These are phyloP conservation scores for Agrochola circellaris DNA, from an alignment of 2,888 invertebrate species.

Conservation along the genomic window DNA sequence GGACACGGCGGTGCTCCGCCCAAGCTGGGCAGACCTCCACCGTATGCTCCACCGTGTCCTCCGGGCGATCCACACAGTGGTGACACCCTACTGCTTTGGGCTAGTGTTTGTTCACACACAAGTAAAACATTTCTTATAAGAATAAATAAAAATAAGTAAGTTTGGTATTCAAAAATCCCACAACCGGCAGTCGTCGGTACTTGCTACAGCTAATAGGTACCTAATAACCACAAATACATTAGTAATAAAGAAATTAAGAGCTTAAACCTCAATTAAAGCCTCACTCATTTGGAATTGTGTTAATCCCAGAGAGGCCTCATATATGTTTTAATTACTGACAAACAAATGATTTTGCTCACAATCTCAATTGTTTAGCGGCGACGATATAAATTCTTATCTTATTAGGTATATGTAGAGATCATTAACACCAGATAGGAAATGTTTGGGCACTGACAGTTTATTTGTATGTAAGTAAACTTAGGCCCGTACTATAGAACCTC, in stretches of 20 bases:
- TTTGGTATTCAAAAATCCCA: no score
- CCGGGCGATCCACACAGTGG: no score
- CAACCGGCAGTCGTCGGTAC: background rate
- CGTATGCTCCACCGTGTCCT: no score
- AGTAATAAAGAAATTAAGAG: background rate
- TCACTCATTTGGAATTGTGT: background rate
- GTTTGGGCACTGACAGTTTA: background rate
- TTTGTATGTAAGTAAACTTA: background rate
- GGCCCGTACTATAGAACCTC: no score
- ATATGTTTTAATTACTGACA: constrained; percentile 18
- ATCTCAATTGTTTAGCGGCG: constrained; percentile 7
- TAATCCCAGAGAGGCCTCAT: constrained; percentile 19
- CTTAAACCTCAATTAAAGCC: constrained; percentile 1
- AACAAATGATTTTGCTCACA: background rate
- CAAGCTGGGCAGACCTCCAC: no score
- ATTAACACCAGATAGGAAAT: constrained; percentile 1
- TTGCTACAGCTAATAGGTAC: background rate
- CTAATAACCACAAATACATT: background rate
- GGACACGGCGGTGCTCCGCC: no score
- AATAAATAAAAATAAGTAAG: no score
- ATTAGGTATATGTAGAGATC: background rate
- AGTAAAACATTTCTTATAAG: background rate
- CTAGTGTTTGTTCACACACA: background rate
- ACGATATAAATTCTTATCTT: constrained; percentile 19
- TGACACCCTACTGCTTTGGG: no score